Percentiles rank a stretch among this genome's conserved stretches.
Conservation (phyloP, 2,797 vertebrate genomes). For the Merluccius polli region DNA sequence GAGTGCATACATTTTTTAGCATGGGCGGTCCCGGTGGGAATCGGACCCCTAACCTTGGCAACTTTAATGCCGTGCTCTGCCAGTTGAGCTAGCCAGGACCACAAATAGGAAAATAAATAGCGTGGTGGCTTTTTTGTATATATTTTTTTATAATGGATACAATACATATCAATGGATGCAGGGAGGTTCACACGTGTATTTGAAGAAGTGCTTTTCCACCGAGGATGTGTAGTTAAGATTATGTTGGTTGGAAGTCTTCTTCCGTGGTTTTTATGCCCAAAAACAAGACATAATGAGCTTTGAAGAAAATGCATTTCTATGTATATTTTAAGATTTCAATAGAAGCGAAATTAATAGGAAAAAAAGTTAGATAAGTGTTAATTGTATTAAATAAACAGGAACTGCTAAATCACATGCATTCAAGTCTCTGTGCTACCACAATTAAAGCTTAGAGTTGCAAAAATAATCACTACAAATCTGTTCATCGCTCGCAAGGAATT, state of each 20-base stretch:
- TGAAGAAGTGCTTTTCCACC: neutral
- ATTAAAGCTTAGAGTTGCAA: neutral
- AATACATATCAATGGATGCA: neutral
- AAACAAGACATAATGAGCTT: neutral
- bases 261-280: neutral
- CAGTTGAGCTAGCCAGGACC: no score
- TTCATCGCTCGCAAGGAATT: neutral
- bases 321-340: neutral
- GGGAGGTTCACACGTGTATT: neutral
- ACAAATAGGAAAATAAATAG: no score
- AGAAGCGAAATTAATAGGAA: neutral
- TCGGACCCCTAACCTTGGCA: no score
- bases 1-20: no score
- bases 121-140: neutral
- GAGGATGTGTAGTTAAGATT: neutral
- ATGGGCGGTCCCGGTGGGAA: no score
- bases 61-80: no score
- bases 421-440: neutral
- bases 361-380: neutral
- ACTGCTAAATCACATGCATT: constrained; percentile 2
- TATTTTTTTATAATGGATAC: neutral
- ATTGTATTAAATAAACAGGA: neutral
- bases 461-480: neutral
- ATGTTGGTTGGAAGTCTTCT: neutral
- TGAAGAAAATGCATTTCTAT: neutral